A percentile compares a stretch with the other conserved stretches of the same genome.
Evolutionary conservation across 2,797 vertebrate species (phyloP).

Genomic region (Lepilemur septentrionalis): DNA sequence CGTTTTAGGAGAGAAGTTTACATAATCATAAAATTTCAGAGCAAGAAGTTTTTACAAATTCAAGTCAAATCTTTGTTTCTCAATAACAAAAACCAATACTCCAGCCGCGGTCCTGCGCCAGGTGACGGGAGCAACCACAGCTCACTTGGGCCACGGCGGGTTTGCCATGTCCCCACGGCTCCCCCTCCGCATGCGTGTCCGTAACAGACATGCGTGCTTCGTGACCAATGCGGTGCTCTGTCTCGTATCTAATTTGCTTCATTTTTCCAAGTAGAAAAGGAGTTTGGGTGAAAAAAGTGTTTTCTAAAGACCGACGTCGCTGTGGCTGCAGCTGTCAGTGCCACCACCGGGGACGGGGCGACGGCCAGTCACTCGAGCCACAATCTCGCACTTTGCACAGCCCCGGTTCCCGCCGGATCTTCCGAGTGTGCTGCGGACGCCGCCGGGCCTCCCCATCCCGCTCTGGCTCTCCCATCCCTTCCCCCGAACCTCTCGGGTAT

Average conservation of each 20-base stretch:
- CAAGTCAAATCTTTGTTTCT: not conserved
- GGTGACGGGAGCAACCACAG: no score
- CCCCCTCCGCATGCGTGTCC: fast-evolving
- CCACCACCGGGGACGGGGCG: fast-evolving
- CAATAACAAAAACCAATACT: not conserved
- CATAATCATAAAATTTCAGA: not conserved
- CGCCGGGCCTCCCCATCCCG: no score
- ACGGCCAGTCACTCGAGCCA: no score
- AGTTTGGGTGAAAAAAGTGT: no score
- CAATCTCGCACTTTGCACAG: no score
- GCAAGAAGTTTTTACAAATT: not conserved
- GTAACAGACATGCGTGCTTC: fast-evolving
- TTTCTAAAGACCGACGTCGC: not conserved
- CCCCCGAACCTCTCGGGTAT: no score
- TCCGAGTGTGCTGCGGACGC: no score
- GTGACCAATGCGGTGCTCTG: not conserved
- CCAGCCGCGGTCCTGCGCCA: not conserved
- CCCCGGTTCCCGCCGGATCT: not conserved
- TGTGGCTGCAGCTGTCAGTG: not conserved
- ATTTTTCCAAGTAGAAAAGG: not conserved
- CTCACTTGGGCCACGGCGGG: fast-evolving
- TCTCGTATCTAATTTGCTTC: not conserved
- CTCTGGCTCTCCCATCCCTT: fast-evolving
- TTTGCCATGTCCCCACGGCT: no score
- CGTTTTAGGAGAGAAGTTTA: no score